phyloP scores from a whole-genome alignment of 1,140 invertebrate species.

The Teleogryllus occipitalis region DNA sequence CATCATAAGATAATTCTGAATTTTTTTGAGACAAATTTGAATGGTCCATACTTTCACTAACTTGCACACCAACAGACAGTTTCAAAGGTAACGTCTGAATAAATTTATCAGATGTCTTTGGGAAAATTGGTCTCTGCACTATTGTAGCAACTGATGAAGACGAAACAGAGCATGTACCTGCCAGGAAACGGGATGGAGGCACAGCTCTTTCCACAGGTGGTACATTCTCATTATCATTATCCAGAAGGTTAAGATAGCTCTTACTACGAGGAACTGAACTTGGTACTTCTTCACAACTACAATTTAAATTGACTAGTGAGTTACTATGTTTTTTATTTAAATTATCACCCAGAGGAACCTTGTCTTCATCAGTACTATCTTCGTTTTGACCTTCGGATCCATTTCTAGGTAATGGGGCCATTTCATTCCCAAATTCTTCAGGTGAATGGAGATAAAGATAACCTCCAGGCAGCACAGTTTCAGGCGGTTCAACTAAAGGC shows the following conservation, averaged over 20 bases:
- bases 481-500: not conserved
- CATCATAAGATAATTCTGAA: no score
- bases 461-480: not conserved
- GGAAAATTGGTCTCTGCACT: constrained; percentile 25
- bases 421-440: constrained; percentile 36
- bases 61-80: constrained; percentile 37
- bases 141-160: constrained; percentile 39
- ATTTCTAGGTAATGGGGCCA: constrained; percentile 34
- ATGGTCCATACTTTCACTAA: constrained; percentile 26
- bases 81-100: constrained; percentile 35
- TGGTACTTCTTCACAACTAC: not conserved
- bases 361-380: not conserved
- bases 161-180: constrained; percentile 26
- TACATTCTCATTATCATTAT: not conserved
- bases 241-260: constrained; percentile 35
- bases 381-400: not conserved
- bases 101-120: constrained; percentile 35
- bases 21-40: no score
- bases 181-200: not conserved
- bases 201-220: not conserved
- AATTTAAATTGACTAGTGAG: constrained; percentile 15
- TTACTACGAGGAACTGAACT: constrained; percentile 31
- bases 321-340: constrained; percentile 9
- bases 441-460: not conserved
- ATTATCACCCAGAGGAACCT: not conserved